Conservation (phyloP, 1,140 invertebrate genomes). For the Parapsyche elsis region DNA sequence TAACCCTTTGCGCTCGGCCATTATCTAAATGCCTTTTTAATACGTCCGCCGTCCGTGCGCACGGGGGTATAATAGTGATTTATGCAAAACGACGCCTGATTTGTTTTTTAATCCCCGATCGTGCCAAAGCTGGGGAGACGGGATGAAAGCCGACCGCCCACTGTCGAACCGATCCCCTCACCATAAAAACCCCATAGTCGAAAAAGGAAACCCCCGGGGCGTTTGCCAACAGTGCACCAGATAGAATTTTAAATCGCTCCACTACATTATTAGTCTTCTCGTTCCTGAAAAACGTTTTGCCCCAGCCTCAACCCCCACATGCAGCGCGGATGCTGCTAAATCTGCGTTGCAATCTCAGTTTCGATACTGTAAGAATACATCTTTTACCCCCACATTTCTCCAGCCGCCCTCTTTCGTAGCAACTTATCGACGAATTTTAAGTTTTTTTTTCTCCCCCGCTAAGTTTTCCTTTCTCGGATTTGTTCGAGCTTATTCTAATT, state of each 20-base stretch:
- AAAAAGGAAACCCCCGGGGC: slow-evolving; percentile 22
- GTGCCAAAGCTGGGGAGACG: not conserved
- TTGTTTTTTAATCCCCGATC: slow-evolving; percentile 56
- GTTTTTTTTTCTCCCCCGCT: not conserved
- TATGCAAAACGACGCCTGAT: slow-evolving; percentile 56
- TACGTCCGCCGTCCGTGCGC: slow-evolving; percentile 41
- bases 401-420: not conserved
- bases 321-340: slow-evolving; percentile 17
- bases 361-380: slow-evolving; percentile 15
- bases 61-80: slow-evolving; percentile 52
- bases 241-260: slow-evolving; percentile 56
- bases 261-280: slow-evolving; percentile 44
- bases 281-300: not conserved
- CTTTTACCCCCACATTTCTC: not conserved
- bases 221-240: slow-evolving; percentile 45
- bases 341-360: slow-evolving; percentile 28
- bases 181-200: not conserved
- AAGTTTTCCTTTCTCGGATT: slow-evolving; percentile 3
- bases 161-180: not conserved
- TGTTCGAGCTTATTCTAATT: not conserved
- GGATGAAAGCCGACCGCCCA: slow-evolving; percentile 29
- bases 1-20: slow-evolving; percentile 13
- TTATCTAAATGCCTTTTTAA: slow-evolving; percentile 52
- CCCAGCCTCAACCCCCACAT: not conserved
- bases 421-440: slow-evolving; percentile 19